These are phyloP conservation scores for Dasypus novemcinctus DNA, from an alignment of 2,113 vertebrate species.

Conservation along the genomic window DNA sequence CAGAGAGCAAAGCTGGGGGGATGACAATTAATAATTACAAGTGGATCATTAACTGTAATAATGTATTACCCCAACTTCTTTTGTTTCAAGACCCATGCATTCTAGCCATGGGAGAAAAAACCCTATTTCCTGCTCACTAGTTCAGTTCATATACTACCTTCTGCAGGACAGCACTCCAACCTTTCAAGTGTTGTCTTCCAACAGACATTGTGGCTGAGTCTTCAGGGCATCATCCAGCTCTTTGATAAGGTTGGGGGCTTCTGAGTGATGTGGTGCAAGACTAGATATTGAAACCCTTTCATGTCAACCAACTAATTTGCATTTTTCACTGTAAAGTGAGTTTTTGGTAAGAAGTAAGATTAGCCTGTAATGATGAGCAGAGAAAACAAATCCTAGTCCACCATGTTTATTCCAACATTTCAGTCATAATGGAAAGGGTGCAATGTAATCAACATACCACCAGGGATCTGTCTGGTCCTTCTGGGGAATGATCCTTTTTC, in stretches of 20 bases:
- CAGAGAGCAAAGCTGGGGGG: not conserved
- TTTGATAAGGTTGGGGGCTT: not conserved
- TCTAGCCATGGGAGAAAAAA: not conserved
- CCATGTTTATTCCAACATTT: not conserved
- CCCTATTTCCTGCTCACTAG: not conserved
- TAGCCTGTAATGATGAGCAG: too few species aligned
- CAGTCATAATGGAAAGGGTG: not conserved
- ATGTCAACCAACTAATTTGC: not conserved
- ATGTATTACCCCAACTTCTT: not conserved
- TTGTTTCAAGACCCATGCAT: not conserved
- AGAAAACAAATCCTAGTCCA: not conserved
- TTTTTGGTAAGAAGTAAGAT: not conserved
- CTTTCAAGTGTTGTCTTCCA: not conserved
- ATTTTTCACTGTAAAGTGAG: not conserved
- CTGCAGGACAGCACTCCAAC: not conserved
- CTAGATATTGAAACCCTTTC: not conserved
- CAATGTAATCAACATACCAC: not conserved
- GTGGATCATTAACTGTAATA: not conserved
- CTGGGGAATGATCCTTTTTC: not conserved
- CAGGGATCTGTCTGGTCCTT: not conserved
- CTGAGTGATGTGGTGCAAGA: not conserved
- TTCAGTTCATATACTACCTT: not conserved
- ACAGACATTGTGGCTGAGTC: not conserved
- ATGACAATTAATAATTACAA: not conserved
- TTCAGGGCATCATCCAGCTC: not conserved